Evolutionary conservation across 2,888 invertebrate genomes (phyloP).

Genomic region (Drosophila algonquin): DNA sequence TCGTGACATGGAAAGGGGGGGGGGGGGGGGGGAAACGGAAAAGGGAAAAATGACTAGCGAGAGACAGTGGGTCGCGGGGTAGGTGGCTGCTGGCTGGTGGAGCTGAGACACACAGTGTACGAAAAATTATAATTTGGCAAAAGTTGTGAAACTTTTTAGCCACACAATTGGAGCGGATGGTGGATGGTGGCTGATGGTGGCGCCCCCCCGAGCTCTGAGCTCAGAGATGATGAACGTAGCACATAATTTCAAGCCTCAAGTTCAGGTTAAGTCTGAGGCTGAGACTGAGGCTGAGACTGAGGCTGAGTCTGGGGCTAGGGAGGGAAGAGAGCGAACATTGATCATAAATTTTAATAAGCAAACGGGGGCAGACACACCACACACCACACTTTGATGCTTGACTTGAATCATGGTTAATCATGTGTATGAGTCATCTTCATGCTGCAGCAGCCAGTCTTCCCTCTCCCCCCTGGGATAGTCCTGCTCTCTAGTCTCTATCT

Average conservation of each 20-base stretch:
- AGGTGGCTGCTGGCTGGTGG: no score
- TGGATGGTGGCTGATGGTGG: no score
- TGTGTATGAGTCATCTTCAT: slow-evolving; percentile 15
- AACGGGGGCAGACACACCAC: slow-evolving; percentile 10
- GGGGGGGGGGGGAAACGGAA: neutral
- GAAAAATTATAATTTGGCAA: slow-evolving; percentile 60
- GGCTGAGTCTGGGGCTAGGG: no score
- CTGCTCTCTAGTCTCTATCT: no score
- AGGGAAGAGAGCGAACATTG: slow-evolving; percentile 11
- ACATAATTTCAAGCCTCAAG: neutral
- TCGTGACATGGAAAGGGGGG: slow-evolving; percentile 10
- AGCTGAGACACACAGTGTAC: slow-evolving; percentile 10
- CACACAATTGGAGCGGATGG: slow-evolving; percentile 6
- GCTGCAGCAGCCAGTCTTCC: neutral
- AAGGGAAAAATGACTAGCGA: neutral
- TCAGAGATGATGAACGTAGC: no score
- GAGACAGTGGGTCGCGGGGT: neutral
- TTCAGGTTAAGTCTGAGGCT: neutral
- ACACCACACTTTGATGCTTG: slow-evolving; percentile 21
- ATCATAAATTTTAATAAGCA: slow-evolving; percentile 68
- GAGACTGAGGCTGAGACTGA: no score
- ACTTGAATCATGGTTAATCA: slow-evolving; percentile 53
- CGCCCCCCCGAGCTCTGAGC: no score
- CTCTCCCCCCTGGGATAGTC: no score
- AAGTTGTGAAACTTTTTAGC: slow-evolving; percentile 64